Base-by-base conservation (phyloP, 37 sponge, comb jelly and placozoan genomes). In the Ephydatia muelleri region DNA sequence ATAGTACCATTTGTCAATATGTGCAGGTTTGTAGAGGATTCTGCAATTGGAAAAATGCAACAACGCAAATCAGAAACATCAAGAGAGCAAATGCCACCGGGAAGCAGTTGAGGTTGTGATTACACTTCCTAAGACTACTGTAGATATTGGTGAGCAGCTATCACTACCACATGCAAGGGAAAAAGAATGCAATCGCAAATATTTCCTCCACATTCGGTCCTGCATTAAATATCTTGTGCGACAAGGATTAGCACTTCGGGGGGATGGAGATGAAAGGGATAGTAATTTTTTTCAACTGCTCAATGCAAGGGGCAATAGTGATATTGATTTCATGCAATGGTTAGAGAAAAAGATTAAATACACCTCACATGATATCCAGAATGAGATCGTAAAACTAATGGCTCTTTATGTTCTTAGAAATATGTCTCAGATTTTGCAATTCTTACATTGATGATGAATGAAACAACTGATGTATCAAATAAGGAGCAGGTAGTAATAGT, bases 41-140 rank as follows among this genome's bases (percentile, higher is more conserved):
- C 65, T 66, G 39, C 21, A 86, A 85, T 67, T 91, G 87, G 87
- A 86, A 91, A 75, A 80, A 91, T 80, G 87, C 76, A 28, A 85
- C 85, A 73, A 78, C 67, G 49, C 85, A 85, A 48, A n/a, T n/a
- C n/a, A n/a, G n/a, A n/a, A n/a, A n/a, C n/a, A n/a, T n/a, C n/a
- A n/a, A n/a, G n/a, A n/a, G n/a, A n/a, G n/a, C n/a, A n/a, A n/a
- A n/a, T n/a, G n/a, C n/a, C n/a, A n/a, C n/a, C n/a, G n/a, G n/a
- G n/a, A n/a, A n/a, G n/a, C n/a, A n/a, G n/a, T n/a, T n/a, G n/a
- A n/a, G n/a, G n/a, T n/a, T n/a, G n/a, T n/a, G n/a, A n/a, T n/a
- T n/a, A n/a, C n/a, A n/a, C n/a, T n/a, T n/a, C n/a, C n/a, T n/a
- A n/a, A n/a, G n/a, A n/a, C n/a, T n/a, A n/a, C n/a, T n/a, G n/a